Base-by-base conservation (phyloP, 2,113 vertebrate genomes). In the Cololabis saira region DNA sequence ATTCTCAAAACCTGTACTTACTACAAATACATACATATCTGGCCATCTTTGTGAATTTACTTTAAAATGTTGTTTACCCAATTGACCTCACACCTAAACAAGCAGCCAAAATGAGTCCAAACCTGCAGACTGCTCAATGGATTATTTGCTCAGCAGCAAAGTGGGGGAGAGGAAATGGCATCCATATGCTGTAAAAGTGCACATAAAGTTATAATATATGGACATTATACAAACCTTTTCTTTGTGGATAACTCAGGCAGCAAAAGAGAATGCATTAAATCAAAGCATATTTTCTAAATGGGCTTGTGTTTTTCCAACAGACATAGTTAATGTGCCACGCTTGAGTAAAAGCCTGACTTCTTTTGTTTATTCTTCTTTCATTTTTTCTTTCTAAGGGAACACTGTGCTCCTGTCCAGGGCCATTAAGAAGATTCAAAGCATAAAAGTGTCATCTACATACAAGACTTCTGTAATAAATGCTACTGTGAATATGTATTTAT, bases 391-490 rank as follows among this genome's bases (percentile, higher is more conserved):
- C 61, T 3, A 12, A 61, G 63, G 54, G 72, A 86, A 70, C 66
- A 66, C 55, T 75, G 68, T 61, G 54, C 53, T 50, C 37, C 41
- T 79, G 59, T 76, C 14, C 10, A 24, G 49, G 57, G 41, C 74
- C 69, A 84, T 89, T 84, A 82, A 65, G 52, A 74, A 63, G 78
- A 81, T 74, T 75, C 72, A 78, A 50, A 75, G 50, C 40, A 49
- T 33, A 71, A 79, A 67, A 21, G 16, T 71, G 56, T 67, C n/a
- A 58, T 15, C 45, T 65, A 48, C 67, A 37, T 40, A 22, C 2
- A 16, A 43, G 44, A 40, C 5, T 37, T 61, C 41, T 19, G 5
- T 27, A 37, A 54, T 62, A 30, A 51, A 24, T 47, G 40, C 63
- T 16, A 24, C 18, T 54, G 13, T 48, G 56, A 11, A 37, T 37